Conservation (phyloP, 23 tunicate genomes). For the Phallusia fumigata region DNA sequence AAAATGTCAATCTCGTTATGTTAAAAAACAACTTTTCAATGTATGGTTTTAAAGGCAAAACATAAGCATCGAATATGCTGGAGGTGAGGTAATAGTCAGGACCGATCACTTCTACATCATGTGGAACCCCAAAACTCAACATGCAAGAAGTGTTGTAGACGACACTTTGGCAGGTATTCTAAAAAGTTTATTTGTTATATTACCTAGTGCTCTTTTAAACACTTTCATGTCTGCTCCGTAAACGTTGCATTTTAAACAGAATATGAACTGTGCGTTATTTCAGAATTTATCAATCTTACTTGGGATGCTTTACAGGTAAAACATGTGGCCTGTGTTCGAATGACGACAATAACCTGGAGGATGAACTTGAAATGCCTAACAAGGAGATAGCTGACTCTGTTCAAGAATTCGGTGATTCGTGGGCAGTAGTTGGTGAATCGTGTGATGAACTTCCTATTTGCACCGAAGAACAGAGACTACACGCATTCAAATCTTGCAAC, state of each 20-base stretch:
- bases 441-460: constrained; percentile 4
- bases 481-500: neutral
- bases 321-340: constrained; percentile 18
- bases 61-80: constrained; percentile 15
- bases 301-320: constrained; percentile 6
- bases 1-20: neutral
- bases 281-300: too few relatives aligned
- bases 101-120: constrained; percentile 1
- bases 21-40: neutral
- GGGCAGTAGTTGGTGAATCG: constrained; percentile 13
- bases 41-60: neutral
- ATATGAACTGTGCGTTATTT: too few relatives aligned
- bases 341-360: neutral
- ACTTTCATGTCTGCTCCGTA: too few relatives aligned
- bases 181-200: too few relatives aligned
- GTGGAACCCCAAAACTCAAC: constrained; percentile 3
- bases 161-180: constrained; percentile 10
- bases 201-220: too few relatives aligned
- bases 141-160: constrained; percentile 22
- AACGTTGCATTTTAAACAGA: too few relatives aligned
- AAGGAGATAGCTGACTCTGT: neutral
- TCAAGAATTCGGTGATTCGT: constrained; percentile 6
- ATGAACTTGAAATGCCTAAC: constrained; percentile 21
- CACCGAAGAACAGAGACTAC: constrained; percentile 14
- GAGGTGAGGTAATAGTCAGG: constrained; percentile 12